Base-by-base conservation (phyloP, 2,797 vertebrate species). In the Coilia nasus region DNA sequence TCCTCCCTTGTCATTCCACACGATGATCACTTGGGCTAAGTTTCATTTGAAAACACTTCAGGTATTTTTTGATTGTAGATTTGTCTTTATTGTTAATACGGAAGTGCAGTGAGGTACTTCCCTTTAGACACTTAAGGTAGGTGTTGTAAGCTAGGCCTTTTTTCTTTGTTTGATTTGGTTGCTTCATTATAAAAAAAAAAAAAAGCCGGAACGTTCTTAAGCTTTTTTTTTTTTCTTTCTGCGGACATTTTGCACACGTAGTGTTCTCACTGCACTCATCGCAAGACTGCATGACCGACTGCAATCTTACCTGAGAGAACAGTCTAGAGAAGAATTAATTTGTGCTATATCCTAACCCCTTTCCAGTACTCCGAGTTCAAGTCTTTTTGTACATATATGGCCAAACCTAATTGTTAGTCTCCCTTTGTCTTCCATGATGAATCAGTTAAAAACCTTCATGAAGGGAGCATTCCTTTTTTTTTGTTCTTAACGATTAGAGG, bases 341-440 rank as follows among this genome's bases (percentile, higher is more conserved):
- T 17, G 12, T 75, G 67, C 67, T 41, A 54, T 7, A 35, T 3
- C 5, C 11, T 31, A 3, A 0, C 0, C 25, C 64, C 64, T 14
- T 12, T 12, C 9, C 25, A 67, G 11, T 9, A 9, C 6, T 15
- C 15, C 31, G 15, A 31, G 28, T 75, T 15, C 11, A 28, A 67
- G 23, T 25, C 62, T 28, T 78, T 47, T 31, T 84, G 31, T 57
- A 56, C 64, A 56, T 60, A 67, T 84, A 78, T 56, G 31, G 83
- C 83, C 83, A 84, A 84, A 84, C 54, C 46, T 46, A 12, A 83
- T 28, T 15, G 60, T 83, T 67, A 83, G 62, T 50, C 12, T 75
- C 67, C 31, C 67, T 35, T 75, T 17, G 67, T 75, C 67, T 75
- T 75, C 67, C 67, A 75, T 35, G 17, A 28, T 23, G 35, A 75